phyloP scores from a whole-genome alignment of 2,888 invertebrate species.

The Flabesymbios commensalis region DNA sequence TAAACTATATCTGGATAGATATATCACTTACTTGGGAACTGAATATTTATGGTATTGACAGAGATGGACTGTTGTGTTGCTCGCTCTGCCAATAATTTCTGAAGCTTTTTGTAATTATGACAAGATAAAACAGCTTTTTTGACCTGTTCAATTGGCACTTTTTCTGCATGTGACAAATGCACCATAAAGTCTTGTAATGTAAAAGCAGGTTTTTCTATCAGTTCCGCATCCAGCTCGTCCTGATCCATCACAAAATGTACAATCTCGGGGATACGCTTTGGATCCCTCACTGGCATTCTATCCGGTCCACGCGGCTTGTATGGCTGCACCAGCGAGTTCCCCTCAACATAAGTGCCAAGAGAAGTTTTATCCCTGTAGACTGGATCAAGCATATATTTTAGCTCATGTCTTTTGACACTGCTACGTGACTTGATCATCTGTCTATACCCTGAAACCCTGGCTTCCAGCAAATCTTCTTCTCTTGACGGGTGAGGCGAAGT shows the following conservation, averaged over 20 bases:
- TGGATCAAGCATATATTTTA: slow-evolving; percentile 11
- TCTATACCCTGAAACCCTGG: too few relatives aligned
- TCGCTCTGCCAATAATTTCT: slow-evolving; percentile 45
- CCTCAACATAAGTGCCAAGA: slow-evolving; percentile 19
- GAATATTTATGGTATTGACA: too few relatives aligned
- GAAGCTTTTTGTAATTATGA: slow-evolving; percentile 52
- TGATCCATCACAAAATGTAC: background rate
- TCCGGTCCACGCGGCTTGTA: slow-evolving; percentile 12
- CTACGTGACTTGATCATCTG: background rate
- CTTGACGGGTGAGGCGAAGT: background rate
- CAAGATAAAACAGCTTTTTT: slow-evolving; percentile 44
- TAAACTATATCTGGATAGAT: too few relatives aligned
- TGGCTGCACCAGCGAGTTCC: slow-evolving; percentile 4
- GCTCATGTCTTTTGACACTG: background rate
- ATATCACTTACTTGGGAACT: too few relatives aligned
- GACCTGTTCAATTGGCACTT: slow-evolving; percentile 43
- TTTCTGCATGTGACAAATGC: slow-evolving; percentile 41
- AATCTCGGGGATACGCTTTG: background rate
- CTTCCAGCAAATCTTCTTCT: too few relatives aligned
- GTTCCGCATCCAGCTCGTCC: background rate
- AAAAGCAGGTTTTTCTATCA: slow-evolving; percentile 35
- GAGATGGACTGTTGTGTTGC: too few relatives aligned
- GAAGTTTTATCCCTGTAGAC: slow-evolving; percentile 3
- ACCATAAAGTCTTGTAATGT: slow-evolving; percentile 53
- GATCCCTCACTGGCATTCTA: background rate